A percentile compares a stretch with the other conserved stretches of the same genome.
Evolutionary conservation across 1,140 invertebrate genomes (phyloP).

Genomic region (Drosophila malerkotliana): DNA sequence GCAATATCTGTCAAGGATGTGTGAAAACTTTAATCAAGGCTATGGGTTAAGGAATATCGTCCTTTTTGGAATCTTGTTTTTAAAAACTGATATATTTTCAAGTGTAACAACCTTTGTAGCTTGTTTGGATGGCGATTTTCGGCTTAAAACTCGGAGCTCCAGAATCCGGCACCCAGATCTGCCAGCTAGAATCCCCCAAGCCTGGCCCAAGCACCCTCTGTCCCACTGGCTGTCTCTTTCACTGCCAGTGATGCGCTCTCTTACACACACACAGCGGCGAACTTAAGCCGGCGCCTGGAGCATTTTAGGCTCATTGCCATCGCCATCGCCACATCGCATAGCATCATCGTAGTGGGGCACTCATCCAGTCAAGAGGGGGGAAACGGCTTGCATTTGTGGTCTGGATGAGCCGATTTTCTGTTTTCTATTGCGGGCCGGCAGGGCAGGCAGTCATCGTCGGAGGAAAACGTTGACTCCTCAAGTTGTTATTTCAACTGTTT

Average conservation of each 20-base stretch:
- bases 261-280: neutral
- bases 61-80: neutral
- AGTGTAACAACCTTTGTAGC: conserved; percentile 7
- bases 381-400: conserved; percentile 57
- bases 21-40: conserved; percentile 62
- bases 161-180: conserved; percentile 14
- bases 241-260: conserved; percentile 2
- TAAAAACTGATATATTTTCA: neutral
- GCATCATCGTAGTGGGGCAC: conserved; percentile 37
- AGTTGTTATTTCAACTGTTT: conserved; percentile 67
- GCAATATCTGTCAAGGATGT: conserved; percentile 32
- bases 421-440: conserved; percentile 48
- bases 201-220: too few relatives aligned
- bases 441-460: neutral
- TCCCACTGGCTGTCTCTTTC: neutral
- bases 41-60: conserved; percentile 12
- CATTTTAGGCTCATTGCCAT: conserved; percentile 44
- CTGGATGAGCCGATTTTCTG: conserved; percentile 71
- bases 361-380: conserved; percentile 66
- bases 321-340: conserved; percentile 11
- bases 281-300: conserved; percentile 38
- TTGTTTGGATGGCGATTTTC: conserved; percentile 22
- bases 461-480: conserved; percentile 44
- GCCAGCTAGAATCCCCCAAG: conserved; percentile 15
- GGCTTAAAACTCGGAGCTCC: conserved; percentile 12